A percentile compares a stretch with the other conserved stretches of the same genome.
These are phyloP conservation scores for Anabacerthia variegaticeps DNA, from an alignment of 2,797 vertebrate genomes.

Conservation along the genomic window DNA sequence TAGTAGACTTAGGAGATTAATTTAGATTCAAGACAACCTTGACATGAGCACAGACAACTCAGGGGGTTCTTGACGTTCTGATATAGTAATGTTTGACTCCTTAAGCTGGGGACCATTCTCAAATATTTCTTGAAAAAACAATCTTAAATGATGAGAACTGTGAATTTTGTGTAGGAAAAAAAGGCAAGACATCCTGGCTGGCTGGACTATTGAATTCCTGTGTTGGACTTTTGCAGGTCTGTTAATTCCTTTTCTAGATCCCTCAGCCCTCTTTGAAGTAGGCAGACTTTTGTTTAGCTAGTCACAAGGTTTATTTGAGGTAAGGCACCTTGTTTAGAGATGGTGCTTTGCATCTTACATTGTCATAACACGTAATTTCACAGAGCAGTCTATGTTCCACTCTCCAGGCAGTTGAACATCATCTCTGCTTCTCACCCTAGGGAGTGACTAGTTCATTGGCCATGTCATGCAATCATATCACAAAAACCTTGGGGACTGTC, in stretches of 20 bases:
- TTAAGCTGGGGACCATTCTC: background rate
- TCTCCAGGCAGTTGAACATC: conserved; percentile 5
- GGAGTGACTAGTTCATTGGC: conserved; percentile 36
- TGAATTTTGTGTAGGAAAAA: background rate
- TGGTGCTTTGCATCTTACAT: background rate
- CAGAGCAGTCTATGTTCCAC: background rate
- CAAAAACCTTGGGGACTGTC: conserved; percentile 53
- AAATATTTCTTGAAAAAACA: background rate
- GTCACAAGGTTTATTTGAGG: background rate
- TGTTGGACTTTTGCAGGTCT: background rate
- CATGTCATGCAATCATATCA: conserved; percentile 46
- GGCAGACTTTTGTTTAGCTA: background rate
- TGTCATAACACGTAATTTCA: background rate
- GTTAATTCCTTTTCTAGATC: background rate
- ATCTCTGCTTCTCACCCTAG: conserved; percentile 18
- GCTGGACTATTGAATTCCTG: background rate
- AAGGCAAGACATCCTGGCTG: background rate
- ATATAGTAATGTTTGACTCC: background rate
- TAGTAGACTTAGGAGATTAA: background rate
- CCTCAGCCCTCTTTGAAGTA: background rate
- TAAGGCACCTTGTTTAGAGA: conserved; percentile 7
- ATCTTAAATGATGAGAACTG: background rate
- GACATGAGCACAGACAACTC: background rate
- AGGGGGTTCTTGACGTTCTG: background rate
- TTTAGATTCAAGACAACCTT: background rate